Evolutionary conservation across 2,888 invertebrate species (phyloP), one percentile per base, ranked within the genome.

Genomic region (Crioceris asparagi): DNA sequence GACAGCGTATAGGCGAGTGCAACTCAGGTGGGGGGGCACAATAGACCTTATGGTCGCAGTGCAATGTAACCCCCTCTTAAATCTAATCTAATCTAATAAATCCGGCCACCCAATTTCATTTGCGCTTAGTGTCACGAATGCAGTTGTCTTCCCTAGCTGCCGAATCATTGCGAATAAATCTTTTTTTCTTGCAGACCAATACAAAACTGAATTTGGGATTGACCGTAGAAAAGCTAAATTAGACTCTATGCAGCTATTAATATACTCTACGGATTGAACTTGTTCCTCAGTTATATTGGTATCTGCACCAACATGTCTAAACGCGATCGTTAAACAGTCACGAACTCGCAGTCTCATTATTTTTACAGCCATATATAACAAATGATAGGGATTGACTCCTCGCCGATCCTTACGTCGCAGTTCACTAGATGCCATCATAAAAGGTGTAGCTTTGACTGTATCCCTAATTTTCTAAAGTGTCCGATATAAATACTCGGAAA

Each of bases 111-210:
- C 45, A 40, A 55, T 46, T 54, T 66, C 65, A 47, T 63, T 63
- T 1, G 63, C 62, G 52, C 62, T 62, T 49, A 64, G 10, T 47
- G 62, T 56, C 48, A 60, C 35, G 56, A 64, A 49, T 47, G 53
- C 46, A 48, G 61, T 61, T 38, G 61, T 62, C 44, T 47, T 50
- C 7, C 62, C 61, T 12, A 55, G 44, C 46, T 64, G 61, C 15
- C 61, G 31, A 15, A 63, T 65, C 56, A 62, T 64, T 3, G 15
- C 34, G 10, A 34, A 23, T 11, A 34, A 15, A 5, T 34, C 34
- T 12, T 23, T 34, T 23, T 26, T 34, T 3, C 23, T 10, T 2
- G n/a, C n/a, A n/a, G n/a, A n/a, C n/a, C n/a, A n/a, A n/a, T n/a
- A n/a, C n/a, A n/a, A n/a, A n/a, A n/a, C n/a, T n/a, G n/a, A n/a